A percentile compares a stretch with the other conserved stretches of the same genome.
Conservation (phyloP, 2,888 invertebrate genomes). For the Dasysyrphus tricinctus region DNA sequence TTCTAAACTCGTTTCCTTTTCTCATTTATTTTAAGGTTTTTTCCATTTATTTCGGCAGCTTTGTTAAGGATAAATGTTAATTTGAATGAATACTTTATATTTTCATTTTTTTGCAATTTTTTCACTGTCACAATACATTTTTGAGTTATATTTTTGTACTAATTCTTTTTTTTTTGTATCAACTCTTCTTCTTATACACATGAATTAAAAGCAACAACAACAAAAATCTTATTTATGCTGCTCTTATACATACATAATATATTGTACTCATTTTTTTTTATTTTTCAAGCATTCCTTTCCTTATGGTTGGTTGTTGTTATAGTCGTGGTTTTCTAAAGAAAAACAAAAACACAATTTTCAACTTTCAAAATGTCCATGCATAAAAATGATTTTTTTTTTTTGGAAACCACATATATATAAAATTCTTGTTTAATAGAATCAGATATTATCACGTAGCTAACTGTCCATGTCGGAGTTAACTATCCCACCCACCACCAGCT, state of each 20-base stretch:
- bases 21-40: not conserved
- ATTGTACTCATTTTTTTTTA: conserved; percentile 10
- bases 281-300: not conserved
- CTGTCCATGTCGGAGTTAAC: not conserved
- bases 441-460: not conserved
- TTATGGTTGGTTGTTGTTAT: not conserved
- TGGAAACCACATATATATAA: conserved; percentile 1
- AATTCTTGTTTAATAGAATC: not conserved
- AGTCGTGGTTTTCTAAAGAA: conserved; percentile 3
- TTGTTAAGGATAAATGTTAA: not conserved
- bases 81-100: not conserved
- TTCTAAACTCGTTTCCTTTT: not conserved
- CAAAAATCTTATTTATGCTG: conserved; percentile 2
- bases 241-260: conserved; percentile 8
- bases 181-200: conserved; percentile 11
- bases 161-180: conserved; percentile 3
- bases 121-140: conserved; percentile 22
- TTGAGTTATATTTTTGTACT: conserved; percentile 10
- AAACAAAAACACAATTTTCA: conserved; percentile 17
- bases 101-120: not conserved
- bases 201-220: not conserved
- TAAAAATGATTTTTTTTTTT: not conserved
- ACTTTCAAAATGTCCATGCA: not conserved
- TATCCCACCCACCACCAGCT: not conserved
- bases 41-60: conserved; percentile 12